Percentiles rank a stretch among this genome's conserved stretches.
phyloP scores from a whole-genome alignment of 2,113 vertebrate species.

The Engraulis encrasicolus region DNA sequence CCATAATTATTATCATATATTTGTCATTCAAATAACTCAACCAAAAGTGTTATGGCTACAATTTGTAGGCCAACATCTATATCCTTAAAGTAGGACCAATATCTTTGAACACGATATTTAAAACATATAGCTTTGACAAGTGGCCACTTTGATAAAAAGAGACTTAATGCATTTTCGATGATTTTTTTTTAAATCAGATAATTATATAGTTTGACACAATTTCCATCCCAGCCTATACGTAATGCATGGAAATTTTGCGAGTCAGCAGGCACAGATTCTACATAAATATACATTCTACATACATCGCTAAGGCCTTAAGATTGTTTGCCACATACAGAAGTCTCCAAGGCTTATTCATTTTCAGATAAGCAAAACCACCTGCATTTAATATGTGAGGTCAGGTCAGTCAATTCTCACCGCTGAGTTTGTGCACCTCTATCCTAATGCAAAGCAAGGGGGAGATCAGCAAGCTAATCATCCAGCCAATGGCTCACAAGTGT shows the following conservation, averaged over 20 bases:
- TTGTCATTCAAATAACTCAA: not conserved
- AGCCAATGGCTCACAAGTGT: not conserved
- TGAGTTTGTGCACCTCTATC: constrained; percentile 14
- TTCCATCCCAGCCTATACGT: not conserved
- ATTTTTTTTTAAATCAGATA: not conserved
- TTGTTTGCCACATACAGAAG: not conserved
- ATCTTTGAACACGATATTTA: not conserved
- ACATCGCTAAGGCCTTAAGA: not conserved
- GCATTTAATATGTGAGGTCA: not conserved
- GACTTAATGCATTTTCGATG: not conserved
- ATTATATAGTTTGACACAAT: too few relatives aligned
- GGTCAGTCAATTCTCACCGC: not conserved
- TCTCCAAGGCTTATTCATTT: not conserved
- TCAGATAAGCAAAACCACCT: constrained; percentile 26
- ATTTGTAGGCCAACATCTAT: not conserved
- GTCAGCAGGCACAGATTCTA: not conserved
- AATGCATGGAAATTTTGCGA: not conserved
- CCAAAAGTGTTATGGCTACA: not conserved
- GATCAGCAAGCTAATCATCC: not conserved
- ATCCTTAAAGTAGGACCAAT: not conserved
- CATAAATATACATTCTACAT: not conserved
- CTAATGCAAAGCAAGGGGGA: not conserved
- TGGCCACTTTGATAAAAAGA: not conserved
- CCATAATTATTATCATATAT: not conserved
- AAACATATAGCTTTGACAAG: not conserved